Evolutionary conservation across 2,113 vertebrate species (phyloP), one percentile per base, ranked within the genome.

Genomic region (Xiphophorus couchianus): DNA sequence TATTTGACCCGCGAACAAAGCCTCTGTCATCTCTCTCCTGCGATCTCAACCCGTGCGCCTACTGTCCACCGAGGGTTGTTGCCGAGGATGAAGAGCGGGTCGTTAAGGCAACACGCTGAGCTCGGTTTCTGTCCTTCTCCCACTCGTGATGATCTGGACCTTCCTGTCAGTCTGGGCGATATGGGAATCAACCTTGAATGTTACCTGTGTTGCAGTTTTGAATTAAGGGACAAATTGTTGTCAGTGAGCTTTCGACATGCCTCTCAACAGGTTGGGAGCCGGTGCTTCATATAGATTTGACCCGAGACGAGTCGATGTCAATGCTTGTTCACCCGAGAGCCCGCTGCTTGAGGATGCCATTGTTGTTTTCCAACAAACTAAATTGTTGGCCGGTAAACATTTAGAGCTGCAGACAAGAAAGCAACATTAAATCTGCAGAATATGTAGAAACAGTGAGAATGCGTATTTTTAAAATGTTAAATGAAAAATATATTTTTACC

Each of bases 171-270:
- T 71, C 51, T 35, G 44, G 19, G 31, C 70, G 66, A 60, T 63
- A 79, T 76, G 83, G 42, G 83, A 70, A 78, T 80, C 69, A 69
- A 70, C 62, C 74, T 69, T n/a, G 72, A 76, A 79, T 61, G 79
- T 84, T 66, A 74, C 85, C 81, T 73, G 76, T 64, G 63, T 74
- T 58, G 81, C 71, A 69, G 73, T 71, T 86, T 85, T 69, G n/a
- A 88, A 89, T 87, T 84, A 89, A 22, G 72, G 70, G 39, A 74
- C 82, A 91, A 90, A 92, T 90, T 89, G 88, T 76, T 88, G 71
- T 27, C 62, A 64, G 66, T 17, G 85, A 84, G 86, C 86, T 83
- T 92, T 86, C 62, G 74, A 74, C 91, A 90, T 86, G 84, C 76
- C 14, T 90, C 83, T 82, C 89, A 86, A 89, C 87, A 78, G 79